phyloP scores from a whole-genome alignment of 2,888 invertebrate genomes.

The Phaedon cochleariae region DNA sequence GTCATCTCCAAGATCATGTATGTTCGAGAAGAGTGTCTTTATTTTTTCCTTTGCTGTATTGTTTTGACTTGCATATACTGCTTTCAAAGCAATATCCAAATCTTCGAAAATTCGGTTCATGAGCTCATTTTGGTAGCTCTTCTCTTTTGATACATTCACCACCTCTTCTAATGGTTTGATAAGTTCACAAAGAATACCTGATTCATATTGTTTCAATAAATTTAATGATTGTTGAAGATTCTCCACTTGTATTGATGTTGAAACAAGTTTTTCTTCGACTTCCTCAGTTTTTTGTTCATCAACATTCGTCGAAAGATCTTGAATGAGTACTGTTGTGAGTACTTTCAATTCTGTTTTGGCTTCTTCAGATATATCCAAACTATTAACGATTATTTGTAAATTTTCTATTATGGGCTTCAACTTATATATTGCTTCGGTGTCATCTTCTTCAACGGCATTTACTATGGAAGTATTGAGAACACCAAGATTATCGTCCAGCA shows the following conservation, averaged over 20 bases:
- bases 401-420: not conserved
- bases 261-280: not conserved
- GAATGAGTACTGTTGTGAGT: not conserved
- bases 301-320: not conserved
- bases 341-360: not conserved
- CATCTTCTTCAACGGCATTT: not conserved
- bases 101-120: not conserved
- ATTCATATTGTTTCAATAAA: not conserved
- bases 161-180: not conserved
- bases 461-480: not conserved
- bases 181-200: not conserved
- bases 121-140: not conserved
- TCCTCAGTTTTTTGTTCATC: not conserved
- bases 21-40: not conserved
- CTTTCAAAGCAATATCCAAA: not conserved
- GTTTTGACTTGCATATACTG: not conserved
- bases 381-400: not conserved
- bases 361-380: not conserved
- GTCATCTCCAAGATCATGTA: not conserved
- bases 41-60: not conserved
- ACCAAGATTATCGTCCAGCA: not conserved
- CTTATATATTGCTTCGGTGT: not conserved
- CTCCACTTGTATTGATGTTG: conserved; percentile 1
- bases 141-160: not conserved
- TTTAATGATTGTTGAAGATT: not conserved